Evolutionary conservation across 2,888 invertebrate species (phyloP).

Genomic region (Ectemnius cavifrons): DNA sequence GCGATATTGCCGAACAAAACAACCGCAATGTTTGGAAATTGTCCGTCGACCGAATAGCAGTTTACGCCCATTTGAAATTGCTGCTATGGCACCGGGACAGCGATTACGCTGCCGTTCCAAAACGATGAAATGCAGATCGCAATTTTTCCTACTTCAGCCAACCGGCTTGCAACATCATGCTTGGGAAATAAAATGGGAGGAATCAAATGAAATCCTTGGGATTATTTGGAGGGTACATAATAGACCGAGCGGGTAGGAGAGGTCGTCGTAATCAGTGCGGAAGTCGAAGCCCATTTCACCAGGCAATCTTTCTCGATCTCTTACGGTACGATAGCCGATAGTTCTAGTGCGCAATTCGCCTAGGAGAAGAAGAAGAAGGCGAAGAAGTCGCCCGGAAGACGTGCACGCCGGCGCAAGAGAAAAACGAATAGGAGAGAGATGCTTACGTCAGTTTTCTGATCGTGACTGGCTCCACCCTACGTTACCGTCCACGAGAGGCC

Average conservation of each 20-base stretch:
- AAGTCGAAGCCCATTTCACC: constrained; percentile 45
- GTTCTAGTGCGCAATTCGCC: constrained; percentile 40
- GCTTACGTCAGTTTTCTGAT: constrained; percentile 74
- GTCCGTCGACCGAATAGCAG: constrained; percentile 60
- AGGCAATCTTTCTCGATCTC: constrained; percentile 32
- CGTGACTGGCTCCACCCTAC: constrained; percentile 77
- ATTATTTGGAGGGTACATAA: too few species aligned
- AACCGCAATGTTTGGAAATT: constrained; percentile 68
- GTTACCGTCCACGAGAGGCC: constrained; percentile 66
- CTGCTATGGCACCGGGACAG: constrained; percentile 57
- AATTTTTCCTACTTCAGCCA: constrained; percentile 35
- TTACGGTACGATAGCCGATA: constrained; percentile 22
- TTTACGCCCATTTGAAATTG: constrained; percentile 72
- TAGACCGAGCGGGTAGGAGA: too few species aligned
- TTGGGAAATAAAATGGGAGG: constrained; percentile 18
- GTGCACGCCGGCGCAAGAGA: constrained; percentile 59
- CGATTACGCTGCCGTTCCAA: constrained; percentile 55
- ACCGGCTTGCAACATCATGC: constrained; percentile 31
- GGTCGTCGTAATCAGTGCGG: constrained; percentile 44
- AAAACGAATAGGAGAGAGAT: constrained; percentile 65
- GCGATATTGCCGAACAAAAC: constrained; percentile 71
- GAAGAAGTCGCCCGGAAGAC: constrained; percentile 31
- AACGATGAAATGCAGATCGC: constrained; percentile 60
- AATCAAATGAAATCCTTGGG: background rate
- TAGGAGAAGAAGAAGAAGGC: constrained; percentile 45